Conservation (phyloP, 2,113 vertebrate species). For the Platichthys stellatus region DNA sequence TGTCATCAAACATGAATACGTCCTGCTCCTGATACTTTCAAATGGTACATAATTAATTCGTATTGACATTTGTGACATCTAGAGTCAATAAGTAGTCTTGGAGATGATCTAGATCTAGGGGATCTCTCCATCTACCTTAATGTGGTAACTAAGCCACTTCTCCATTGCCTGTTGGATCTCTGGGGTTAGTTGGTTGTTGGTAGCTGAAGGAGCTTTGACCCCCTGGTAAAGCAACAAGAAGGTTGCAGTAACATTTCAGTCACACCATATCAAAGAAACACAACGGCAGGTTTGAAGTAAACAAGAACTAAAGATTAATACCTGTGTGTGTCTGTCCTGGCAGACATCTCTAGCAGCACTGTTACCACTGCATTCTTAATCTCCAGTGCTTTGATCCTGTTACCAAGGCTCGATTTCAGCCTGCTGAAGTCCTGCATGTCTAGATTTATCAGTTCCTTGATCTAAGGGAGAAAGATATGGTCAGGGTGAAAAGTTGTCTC, state of each 20-base stretch:
- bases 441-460: too few relatives aligned
- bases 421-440: too few relatives aligned
- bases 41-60: background rate
- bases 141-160: constrained; percentile 63
- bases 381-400: background rate
- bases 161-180: constrained; percentile 74
- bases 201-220: constrained; percentile 26
- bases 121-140: constrained; percentile 42
- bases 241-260: background rate
- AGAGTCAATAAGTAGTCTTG: background rate
- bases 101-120: too few relatives aligned
- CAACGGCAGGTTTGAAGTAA: too few relatives aligned
- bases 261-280: too few relatives aligned
- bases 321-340: too few relatives aligned
- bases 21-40: constrained; percentile 72
- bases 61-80: background rate
- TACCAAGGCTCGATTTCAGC: too few relatives aligned
- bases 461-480: too few relatives aligned
- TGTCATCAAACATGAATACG: constrained; percentile 36
- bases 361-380: background rate
- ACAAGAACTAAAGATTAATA: too few relatives aligned
- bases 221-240: constrained; percentile 60
- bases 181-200: constrained; percentile 56
- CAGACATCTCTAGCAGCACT: background rate
- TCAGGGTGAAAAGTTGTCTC: too few relatives aligned